Conservation (phyloP, 2,888 invertebrate genomes). For the Trichacis sp. region DNA sequence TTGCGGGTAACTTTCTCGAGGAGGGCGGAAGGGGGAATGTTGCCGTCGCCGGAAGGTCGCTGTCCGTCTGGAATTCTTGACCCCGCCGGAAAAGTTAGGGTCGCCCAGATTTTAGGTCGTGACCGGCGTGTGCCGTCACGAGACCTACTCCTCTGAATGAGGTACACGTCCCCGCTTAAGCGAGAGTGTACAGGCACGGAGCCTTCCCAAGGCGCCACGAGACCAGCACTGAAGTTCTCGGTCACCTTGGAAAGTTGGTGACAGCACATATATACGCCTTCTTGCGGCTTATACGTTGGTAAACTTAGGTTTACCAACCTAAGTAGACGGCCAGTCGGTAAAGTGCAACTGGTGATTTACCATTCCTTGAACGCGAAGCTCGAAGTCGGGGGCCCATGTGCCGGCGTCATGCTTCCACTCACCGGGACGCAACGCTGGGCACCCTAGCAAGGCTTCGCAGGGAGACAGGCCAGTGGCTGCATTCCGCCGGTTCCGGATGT, state of each 20-base stretch:
- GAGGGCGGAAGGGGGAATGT: too few species aligned
- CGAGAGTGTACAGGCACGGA: background rate
- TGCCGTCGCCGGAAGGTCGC: too few species aligned
- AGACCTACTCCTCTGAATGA: background rate
- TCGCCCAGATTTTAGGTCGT: too few species aligned
- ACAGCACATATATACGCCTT: background rate
- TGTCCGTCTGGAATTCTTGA: too few species aligned
- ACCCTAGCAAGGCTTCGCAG: background rate
- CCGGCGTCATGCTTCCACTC: background rate
- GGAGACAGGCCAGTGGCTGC: background rate
- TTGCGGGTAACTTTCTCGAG: too few species aligned
- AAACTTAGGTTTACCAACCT: too few species aligned
- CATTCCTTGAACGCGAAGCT: background rate
- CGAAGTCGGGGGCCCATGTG: too few species aligned
- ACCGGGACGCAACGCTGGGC: background rate
- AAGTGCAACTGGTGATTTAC: background rate
- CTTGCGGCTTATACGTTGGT: background rate
- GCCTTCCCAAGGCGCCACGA: background rate
- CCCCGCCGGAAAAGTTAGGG: too few species aligned
- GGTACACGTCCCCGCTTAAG: background rate
- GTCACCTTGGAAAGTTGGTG: background rate
- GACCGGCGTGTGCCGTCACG: background rate
- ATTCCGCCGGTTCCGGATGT: background rate
- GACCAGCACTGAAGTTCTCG: background rate
- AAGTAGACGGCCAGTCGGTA: background rate